Conservation (phyloP, 1,140 invertebrate genomes). For the Archivesica marissinica region DNA sequence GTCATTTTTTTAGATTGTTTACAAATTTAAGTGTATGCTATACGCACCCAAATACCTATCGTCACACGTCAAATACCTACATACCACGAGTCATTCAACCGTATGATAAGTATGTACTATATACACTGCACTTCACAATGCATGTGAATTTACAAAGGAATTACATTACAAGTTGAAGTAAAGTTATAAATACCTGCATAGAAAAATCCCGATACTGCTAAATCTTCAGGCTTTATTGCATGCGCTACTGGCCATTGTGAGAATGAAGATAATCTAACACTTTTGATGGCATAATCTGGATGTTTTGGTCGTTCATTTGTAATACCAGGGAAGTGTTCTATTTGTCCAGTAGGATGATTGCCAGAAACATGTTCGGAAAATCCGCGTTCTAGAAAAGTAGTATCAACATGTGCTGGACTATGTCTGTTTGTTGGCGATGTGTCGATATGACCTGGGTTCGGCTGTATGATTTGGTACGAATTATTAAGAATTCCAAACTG, state of each 20-base stretch:
- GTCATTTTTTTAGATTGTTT: too few species aligned
- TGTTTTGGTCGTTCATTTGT: slow-evolving; percentile 2
- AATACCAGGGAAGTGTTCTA: not conserved
- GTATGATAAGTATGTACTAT: not conserved
- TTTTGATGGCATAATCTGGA: not conserved
- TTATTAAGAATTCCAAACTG: too few species aligned
- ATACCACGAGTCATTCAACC: not conserved
- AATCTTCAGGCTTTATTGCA: not conserved
- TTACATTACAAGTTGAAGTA: not conserved
- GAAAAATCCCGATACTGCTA: slow-evolving; percentile 3
- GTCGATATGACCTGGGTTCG: too few species aligned
- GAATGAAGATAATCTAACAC: not conserved
- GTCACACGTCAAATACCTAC: not conserved
- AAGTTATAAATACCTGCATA: not conserved
- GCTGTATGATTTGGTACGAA: too few species aligned
- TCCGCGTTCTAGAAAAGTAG: not conserved
- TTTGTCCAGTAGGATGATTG: not conserved
- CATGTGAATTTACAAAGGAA: not conserved
- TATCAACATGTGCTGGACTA: not conserved
- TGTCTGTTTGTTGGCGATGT: not conserved
- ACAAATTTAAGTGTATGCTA: not conserved
- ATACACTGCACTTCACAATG: not conserved
- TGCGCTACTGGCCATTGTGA: not conserved
- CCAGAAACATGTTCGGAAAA: not conserved
- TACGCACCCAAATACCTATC: not conserved